A percentile compares a stretch with the other conserved stretches of the same genome.
phyloP scores from a whole-genome alignment of 2,888 invertebrate genomes.

The Unio delphinus region DNA sequence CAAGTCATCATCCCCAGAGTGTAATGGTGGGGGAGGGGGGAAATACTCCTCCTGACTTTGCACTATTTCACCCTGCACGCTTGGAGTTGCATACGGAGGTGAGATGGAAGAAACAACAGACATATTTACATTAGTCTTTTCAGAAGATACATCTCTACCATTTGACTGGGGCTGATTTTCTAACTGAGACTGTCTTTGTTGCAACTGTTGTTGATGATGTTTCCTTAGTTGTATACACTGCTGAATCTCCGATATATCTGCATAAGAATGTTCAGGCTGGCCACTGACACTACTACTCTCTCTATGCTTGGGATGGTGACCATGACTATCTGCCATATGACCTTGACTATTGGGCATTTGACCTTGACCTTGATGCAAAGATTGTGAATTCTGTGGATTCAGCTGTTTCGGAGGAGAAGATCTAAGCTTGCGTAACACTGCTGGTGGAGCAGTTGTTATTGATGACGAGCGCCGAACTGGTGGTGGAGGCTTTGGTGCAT shows the following conservation, averaged over 20 bases:
- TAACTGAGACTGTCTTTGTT: constrained; percentile 7
- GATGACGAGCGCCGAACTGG: constrained; percentile 65
- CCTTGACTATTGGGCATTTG: constrained; percentile 17
- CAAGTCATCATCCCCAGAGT: constrained; percentile 45
- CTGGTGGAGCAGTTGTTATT: constrained; percentile 49
- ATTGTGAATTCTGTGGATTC: constrained; percentile 16
- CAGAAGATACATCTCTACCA: constrained; percentile 7
- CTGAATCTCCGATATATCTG: constrained; percentile 57
- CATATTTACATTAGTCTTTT: neutral
- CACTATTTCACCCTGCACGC: too few species aligned
- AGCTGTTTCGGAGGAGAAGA: constrained; percentile 48
- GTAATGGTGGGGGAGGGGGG: constrained; percentile 10
- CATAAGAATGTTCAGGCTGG: constrained; percentile 47
- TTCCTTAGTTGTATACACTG: constrained; percentile 53
- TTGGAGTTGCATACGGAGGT: constrained; percentile 33
- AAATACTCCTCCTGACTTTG: too few species aligned
- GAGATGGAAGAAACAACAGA: constrained; percentile 24
- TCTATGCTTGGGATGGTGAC: constrained; percentile 9
- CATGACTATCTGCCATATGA: constrained; percentile 17
- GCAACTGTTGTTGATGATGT: constrained; percentile 23
- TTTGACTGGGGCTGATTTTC: neutral
- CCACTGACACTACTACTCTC: constrained; percentile 43
- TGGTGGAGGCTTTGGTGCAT: constrained; percentile 62
- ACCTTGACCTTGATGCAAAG: constrained; percentile 11
- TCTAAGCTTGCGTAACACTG: constrained; percentile 43